phyloP scores from a whole-genome alignment of 2,797 vertebrate genomes.

The Neosilurus hyrtlii region DNA sequence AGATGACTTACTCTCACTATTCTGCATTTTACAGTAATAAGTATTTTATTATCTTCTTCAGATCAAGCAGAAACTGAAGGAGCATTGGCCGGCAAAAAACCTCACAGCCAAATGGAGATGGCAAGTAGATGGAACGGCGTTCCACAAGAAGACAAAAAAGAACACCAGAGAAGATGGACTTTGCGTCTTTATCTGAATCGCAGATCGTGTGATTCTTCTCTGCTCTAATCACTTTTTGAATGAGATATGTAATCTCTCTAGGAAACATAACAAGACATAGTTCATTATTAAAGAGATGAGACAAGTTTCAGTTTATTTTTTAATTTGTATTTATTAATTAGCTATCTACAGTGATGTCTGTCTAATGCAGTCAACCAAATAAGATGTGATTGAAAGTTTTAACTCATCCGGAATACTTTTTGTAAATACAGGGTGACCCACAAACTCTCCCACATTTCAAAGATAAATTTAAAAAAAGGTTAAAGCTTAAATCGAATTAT shows the following conservation, averaged over 20 bases:
- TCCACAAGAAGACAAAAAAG: background rate
- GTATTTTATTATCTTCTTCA: background rate
- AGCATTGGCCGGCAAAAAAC: background rate
- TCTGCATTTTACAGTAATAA: background rate
- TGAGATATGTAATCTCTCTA: no score
- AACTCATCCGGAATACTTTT: no score
- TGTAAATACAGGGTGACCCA: no score
- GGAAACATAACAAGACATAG: background rate
- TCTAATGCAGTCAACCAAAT: background rate
- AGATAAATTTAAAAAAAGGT: no score
- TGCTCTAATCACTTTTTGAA: background rate
- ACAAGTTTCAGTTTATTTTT: background rate
- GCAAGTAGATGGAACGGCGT: background rate
- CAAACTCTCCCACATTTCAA: no score
- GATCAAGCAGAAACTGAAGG: background rate
- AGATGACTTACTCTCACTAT: background rate
- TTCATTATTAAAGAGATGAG: background rate
- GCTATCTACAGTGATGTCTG: background rate
- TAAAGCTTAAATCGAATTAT: no score
- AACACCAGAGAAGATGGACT: no score
- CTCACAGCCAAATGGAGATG: background rate
- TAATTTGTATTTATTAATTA: background rate
- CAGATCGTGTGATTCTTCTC: background rate
- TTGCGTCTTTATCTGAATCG: no score
- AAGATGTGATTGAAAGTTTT: background rate